Percentiles rank a stretch among this genome's conserved stretches.
Conservation (phyloP, 2,888 invertebrate species). For the Aleiodes testaceus region DNA sequence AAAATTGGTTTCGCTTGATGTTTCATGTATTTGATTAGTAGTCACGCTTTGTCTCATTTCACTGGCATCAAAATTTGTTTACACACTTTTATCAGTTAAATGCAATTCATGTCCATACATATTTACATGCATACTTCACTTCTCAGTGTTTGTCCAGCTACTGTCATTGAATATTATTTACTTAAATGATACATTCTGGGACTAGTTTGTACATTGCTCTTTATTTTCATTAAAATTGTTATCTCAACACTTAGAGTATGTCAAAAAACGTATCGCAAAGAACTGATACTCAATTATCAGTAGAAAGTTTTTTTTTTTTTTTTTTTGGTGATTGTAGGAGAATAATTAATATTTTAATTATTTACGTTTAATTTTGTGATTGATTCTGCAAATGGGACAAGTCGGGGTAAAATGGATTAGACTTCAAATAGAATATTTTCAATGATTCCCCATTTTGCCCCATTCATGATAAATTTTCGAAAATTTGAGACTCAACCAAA, state of each 20-base stretch:
- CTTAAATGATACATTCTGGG: slow-evolving; percentile 50
- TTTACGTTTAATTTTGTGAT: too few relatives aligned
- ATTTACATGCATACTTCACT: slow-evolving; percentile 45
- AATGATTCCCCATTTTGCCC: background rate
- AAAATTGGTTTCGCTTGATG: background rate
- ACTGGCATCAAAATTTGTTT: background rate
- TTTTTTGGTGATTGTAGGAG: too few relatives aligned
- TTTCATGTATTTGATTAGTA: slow-evolving; percentile 12
- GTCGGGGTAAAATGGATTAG: too few relatives aligned
- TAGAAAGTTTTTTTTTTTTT: too few relatives aligned
- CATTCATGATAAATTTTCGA: too few relatives aligned
- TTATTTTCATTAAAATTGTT: slow-evolving; percentile 23
- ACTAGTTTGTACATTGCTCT: slow-evolving; percentile 57
- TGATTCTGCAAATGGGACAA: too few relatives aligned
- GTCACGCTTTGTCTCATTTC: background rate
- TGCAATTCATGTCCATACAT: slow-evolving; percentile 36
- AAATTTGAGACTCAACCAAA: background rate
- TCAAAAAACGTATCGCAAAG: slow-evolving; percentile 33
- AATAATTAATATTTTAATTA: too few relatives aligned
- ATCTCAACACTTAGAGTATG: slow-evolving; percentile 11
- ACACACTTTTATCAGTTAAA: slow-evolving; percentile 18
- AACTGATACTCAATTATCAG: background rate
- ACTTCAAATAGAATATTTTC: background rate
- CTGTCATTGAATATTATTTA: slow-evolving; percentile 19
- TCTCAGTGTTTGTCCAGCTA: slow-evolving; percentile 39